These are phyloP conservation scores for Xiphophorus birchmanni DNA, from an alignment of 2,797 vertebrate genomes.

Conservation along the genomic window DNA sequence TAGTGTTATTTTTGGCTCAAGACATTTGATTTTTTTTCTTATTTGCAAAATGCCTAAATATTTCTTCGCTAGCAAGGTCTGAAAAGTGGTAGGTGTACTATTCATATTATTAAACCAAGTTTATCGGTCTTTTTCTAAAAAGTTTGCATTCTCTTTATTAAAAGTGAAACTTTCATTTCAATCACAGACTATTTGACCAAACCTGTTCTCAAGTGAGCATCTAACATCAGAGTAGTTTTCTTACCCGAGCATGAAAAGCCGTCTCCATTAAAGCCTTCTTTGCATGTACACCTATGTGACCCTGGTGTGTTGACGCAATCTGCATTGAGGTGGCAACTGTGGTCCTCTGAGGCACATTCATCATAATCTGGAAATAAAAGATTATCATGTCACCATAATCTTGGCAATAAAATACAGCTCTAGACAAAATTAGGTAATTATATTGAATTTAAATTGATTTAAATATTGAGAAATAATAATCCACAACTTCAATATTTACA, in stretches of 20 bases:
- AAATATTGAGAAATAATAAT: neutral
- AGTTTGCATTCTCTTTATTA: neutral
- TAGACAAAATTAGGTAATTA: neutral
- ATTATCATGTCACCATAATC: neutral
- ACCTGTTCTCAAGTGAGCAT: neutral
- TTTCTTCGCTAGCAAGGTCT: neutral
- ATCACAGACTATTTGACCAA: neutral
- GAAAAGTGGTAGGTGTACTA: neutral
- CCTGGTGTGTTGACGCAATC: slow-evolving; percentile 90
- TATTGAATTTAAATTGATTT: neutral
- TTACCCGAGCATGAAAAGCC: slow-evolving; percentile 91
- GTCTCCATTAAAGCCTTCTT: slow-evolving; percentile 89
- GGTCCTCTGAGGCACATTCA: slow-evolving; percentile 87
- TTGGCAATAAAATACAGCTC: neutral
- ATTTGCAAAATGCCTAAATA: neutral
- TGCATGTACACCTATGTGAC: slow-evolving; percentile 91
- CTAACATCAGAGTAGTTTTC: neutral
- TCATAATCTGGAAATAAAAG: slow-evolving; percentile 85
- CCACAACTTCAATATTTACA: neutral
- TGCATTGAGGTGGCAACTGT: slow-evolving; percentile 89
- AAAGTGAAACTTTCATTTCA: neutral
- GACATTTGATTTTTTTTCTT: neutral
- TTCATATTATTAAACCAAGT: neutral
- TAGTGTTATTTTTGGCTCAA: neutral
- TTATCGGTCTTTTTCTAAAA: neutral